Evolutionary conservation across 1,140 invertebrate species (phyloP).

Genomic region (Leptoteleia sp.): DNA sequence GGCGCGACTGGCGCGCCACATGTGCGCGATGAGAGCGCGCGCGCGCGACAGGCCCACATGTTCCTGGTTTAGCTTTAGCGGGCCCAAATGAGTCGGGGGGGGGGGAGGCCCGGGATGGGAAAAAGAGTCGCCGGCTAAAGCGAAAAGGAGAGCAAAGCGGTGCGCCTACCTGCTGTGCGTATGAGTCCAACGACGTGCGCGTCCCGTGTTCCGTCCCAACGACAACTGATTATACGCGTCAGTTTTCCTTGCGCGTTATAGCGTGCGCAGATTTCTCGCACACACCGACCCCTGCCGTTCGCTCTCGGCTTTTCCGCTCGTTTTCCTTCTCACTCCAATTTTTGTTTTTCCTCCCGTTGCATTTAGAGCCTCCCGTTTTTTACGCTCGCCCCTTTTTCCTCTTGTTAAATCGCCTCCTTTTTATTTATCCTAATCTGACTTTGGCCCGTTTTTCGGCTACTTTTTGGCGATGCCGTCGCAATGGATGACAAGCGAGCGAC

Average conservation of each 20-base stretch:
- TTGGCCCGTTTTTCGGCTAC: too few species aligned
- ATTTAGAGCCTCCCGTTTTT: neutral
- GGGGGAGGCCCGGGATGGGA: too few species aligned
- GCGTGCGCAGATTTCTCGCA: constrained; percentile 36
- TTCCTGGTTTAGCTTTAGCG: too few species aligned
- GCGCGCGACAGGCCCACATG: neutral
- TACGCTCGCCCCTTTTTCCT: neutral
- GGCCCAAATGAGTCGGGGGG: too few species aligned
- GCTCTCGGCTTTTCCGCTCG: constrained; percentile 7
- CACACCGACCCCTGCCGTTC: constrained; percentile 12
- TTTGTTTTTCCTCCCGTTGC: constrained; percentile 3
- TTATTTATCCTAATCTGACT: too few species aligned
- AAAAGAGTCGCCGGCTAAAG: too few species aligned
- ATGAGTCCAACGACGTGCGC: neutral
- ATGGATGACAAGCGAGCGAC: too few species aligned
- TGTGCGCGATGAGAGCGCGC: constrained; percentile 6
- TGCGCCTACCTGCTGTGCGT: constrained; percentile 5
- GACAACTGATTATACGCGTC: constrained; percentile 30
- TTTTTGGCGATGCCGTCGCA: too few species aligned
- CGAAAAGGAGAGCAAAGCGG: neutral
- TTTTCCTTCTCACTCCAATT: neutral
- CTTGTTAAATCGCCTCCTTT: too few species aligned
- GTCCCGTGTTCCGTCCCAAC: constrained; percentile 7
- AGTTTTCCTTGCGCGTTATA: constrained; percentile 37
- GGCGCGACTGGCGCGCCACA: constrained; percentile 17